These are phyloP conservation scores for Eurytoma californica DNA, from an alignment of 2,888 invertebrate genomes.

Conservation along the genomic window DNA sequence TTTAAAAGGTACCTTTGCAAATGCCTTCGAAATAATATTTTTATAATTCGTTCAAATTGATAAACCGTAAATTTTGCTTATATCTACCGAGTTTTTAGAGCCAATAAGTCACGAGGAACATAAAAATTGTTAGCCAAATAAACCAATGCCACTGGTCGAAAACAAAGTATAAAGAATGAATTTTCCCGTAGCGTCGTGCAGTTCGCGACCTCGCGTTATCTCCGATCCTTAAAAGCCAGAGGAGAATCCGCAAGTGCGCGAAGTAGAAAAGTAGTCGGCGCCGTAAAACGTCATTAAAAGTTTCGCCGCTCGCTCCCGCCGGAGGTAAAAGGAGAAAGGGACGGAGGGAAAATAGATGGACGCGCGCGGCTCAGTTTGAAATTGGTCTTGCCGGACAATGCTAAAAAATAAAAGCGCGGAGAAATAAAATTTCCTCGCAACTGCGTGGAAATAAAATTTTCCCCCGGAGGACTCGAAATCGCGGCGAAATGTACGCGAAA, in stretches of 20 bases:
- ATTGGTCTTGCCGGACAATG: not conserved
- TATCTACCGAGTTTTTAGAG: no score
- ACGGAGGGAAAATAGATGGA: no score
- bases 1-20: no score
- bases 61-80: no score
- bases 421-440: not conserved
- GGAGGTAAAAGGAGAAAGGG: not conserved
- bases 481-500: no score
- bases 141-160: not conserved
- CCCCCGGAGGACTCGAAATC: not conserved
- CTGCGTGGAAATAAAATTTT: conserved; percentile 11
- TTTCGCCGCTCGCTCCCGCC: not conserved
- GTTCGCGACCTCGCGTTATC: not conserved
- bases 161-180: not conserved
- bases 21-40: no score
- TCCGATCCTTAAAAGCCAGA: not conserved
- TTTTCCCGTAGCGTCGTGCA: not conserved
- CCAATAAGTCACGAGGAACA: no score
- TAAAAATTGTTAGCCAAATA: no score
- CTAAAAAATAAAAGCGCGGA: not conserved
- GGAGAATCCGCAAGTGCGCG: not conserved
- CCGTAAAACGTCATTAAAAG: conserved; percentile 26
- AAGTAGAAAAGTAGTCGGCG: not conserved
- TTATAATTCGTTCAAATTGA: no score
- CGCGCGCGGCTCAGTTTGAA: not conserved